Base-by-base conservation (phyloP, 64 coral and sea anemone genomes). In the Dendrophyllia cribrosa region DNA sequence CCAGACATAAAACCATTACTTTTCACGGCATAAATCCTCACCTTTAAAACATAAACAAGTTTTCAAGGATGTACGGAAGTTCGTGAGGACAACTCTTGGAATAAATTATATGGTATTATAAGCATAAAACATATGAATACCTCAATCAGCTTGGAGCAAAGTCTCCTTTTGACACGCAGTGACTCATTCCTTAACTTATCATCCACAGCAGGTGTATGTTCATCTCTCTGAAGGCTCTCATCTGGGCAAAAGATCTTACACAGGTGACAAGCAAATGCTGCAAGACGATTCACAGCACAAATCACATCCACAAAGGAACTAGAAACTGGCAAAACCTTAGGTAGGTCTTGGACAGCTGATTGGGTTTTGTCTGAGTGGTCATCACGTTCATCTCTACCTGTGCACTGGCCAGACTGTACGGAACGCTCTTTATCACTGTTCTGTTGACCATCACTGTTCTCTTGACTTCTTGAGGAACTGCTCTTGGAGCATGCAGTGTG, bases 181-280 rank as follows among this genome's bases (percentile, higher is more conserved):
- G 83, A 80, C 83, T 74, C 76, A 45, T 71, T 58, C 22, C 46
- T 76, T 51, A 68, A 67, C 20, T 87, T 13, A 17, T 62, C 53
- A 43, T 43, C 51, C 13, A 74, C 88, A 66, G 83, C 6, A 56
- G 78, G 22, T 89, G 63, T 58, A 49, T 89, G 74, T 76, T 82
- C 65, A 63, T 58, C 76, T 51, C 44, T 77, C 45, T 94, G 86
- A 14, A 66, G 67, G 13, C 23, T 62, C 23, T 83, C 92, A 47
- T 90, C 65, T 17, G 92, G 85, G 60, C 92, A 94, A 13, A 97
- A 88, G 72, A 97, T 85, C 74, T 91, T 87, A 70, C 95, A 94
- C 6, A 97, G 76, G 71, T 97, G 95, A 87, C 95, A 91, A 4
- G 88, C 84, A 79, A 97, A 97, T 7, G 95, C 82, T 17, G 93